Percentiles rank a stretch among this genome's conserved stretches.
Evolutionary conservation across 1,140 invertebrate species (phyloP).

Genomic region (Nasonia vitripennis): DNA sequence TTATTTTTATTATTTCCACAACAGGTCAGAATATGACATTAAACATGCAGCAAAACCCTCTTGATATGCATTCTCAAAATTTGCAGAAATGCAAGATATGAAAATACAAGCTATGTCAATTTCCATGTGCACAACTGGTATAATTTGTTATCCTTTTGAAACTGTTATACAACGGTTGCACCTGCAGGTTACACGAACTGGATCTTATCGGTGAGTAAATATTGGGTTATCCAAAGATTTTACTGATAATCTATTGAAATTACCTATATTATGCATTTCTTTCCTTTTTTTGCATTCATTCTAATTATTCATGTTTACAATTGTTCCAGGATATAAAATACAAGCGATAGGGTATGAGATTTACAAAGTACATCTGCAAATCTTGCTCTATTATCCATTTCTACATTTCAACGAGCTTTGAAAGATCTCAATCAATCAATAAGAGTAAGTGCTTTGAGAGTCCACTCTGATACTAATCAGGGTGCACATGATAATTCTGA

Average conservation of each 20-base stretch:
- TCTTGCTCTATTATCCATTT: conserved; percentile 97
- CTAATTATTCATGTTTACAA: too few species aligned
- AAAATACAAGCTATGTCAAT: conserved; percentile 84
- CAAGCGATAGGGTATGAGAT: too few species aligned
- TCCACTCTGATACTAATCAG: too few species aligned
- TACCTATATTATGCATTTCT: too few species aligned
- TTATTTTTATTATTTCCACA: background rate
- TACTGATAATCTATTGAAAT: too few species aligned
- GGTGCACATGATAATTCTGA: too few species aligned
- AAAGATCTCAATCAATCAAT: conserved; percentile 94
- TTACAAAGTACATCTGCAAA: conserved; percentile 86
- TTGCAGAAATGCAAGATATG: conserved; percentile 78
- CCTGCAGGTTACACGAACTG: conserved; percentile 87
- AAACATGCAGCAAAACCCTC: conserved; percentile 27
- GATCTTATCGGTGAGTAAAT: too few species aligned
- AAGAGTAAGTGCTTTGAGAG: too few species aligned
- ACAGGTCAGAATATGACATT: conserved; percentile 33
- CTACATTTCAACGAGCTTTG: conserved; percentile 97
- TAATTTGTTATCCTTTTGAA: conserved; percentile 93
- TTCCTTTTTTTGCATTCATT: too few species aligned
- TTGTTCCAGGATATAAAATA: too few species aligned
- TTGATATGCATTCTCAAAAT: conserved; percentile 30
- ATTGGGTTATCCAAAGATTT: too few species aligned
- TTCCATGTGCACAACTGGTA: conserved; percentile 85
- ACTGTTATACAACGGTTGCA: conserved; percentile 90